Base-by-base conservation (phyloP, 2,888 invertebrate species). In the Drosophila nr. perissopoda region DNA sequence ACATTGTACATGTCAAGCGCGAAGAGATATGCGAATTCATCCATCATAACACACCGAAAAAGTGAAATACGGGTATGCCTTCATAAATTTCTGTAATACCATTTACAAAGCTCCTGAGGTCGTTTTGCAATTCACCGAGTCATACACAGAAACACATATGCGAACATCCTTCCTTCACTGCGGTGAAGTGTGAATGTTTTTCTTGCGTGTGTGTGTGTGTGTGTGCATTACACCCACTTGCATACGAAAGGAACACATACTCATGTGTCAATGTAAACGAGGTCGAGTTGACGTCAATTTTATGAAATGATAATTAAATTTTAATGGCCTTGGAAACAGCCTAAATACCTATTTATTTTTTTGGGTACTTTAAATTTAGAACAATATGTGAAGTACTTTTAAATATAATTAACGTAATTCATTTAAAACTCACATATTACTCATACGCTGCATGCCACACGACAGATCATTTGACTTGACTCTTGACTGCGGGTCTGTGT, bases 391-490 rank as follows among this genome's bases (percentile, higher is more conserved):
- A 31, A 54, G 48, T 48, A 48, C 33, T 21, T n/a, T n/a, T 3
- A 25, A 29, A 58, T 29, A 25, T 21, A 48, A 33, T 62, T 31
- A 54, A 52, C 38, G 33, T 45, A 59, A 68, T 40, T 69, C 53
- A 48, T 53, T n/a, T 31, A 21, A 38, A 13, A 59, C 33, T 0
- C 13, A 53, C 18, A n/a, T 34, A 74, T 78, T 67, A 67, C 71
- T 48, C 61, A 65, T 62, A 59, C 75, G 67, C 48, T 63, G n/a
- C 78, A 69, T 69, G 69, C 56, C 49, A 74, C 70, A 62, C 56
- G 57, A 65, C 59, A 66, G 73, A 76, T 61, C 79, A 72, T 70
- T 72, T 72, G 76, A 70, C 73, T 76, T 74, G 76, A 72, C 82
- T 70, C 62, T 77, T 73, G 83, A 59, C 66, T 79, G 60, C 51